These are phyloP conservation scores for Paragorgia papillata DNA, from an alignment of 92 coral and sea anemone genomes.

Conservation along the genomic window DNA sequence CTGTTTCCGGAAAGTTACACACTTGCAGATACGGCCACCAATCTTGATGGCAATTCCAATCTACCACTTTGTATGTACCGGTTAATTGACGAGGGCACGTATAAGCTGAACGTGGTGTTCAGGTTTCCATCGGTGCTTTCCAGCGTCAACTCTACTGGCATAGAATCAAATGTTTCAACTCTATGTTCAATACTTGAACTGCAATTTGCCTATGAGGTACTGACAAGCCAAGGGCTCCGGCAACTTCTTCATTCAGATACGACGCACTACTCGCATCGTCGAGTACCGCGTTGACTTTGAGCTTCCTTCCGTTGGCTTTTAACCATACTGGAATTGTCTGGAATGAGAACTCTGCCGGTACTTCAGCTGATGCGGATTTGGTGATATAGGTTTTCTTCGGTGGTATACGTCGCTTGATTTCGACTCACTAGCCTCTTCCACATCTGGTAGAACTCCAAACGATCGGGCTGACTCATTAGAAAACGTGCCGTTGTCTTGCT, in stretches of 20 bases:
- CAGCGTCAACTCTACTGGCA: conserved; percentile 23
- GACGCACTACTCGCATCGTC: conserved; percentile 44
- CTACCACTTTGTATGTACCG: conserved; percentile 5
- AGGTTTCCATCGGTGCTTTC: conserved; percentile 33
- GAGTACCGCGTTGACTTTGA: neutral
- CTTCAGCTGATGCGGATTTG: neutral
- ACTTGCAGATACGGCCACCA: conserved; percentile 14
- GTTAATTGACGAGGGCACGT: conserved; percentile 16
- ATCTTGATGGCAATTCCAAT: conserved; percentile 18
- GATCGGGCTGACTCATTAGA: neutral
- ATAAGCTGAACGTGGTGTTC: neutral
- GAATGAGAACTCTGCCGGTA: neutral
- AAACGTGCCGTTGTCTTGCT: neutral
- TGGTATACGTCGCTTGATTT: neutral
- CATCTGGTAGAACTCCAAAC: neutral
- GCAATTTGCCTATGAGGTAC: conserved; percentile 28
- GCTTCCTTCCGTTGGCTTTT: neutral
- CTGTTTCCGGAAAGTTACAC: conserved; percentile 23
- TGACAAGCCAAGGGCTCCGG: conserved; percentile 44
- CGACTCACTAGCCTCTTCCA: neutral
- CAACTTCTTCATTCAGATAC: conserved; percentile 37
- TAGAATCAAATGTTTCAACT: conserved; percentile 35
- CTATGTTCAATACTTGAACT: conserved; percentile 28
- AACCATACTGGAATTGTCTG: neutral
- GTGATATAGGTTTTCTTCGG: neutral